A percentile compares a stretch with the other conserved stretches of the same genome.
These are phyloP conservation scores for Petrocephalus schoutedeni DNA, from an alignment of 2,797 vertebrate species.

Conservation along the genomic window DNA sequence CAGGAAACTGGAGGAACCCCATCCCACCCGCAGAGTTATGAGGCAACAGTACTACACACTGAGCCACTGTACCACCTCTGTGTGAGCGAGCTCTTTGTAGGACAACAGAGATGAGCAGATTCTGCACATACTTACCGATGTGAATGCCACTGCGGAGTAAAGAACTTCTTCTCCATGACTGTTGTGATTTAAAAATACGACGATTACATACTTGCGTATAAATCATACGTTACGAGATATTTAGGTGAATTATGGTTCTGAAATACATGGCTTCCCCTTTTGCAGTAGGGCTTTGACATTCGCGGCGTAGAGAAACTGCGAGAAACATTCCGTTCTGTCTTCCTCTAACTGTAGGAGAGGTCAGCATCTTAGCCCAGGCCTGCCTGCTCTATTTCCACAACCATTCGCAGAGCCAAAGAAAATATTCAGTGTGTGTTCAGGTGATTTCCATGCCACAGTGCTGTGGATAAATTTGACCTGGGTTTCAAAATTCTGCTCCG, in stretches of 20 bases:
- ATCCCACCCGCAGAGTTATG: neutral
- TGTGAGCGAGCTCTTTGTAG: neutral
- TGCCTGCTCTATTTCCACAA: neutral
- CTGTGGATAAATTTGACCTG: slow-evolving; percentile 13
- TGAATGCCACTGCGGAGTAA: neutral
- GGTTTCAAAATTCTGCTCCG: neutral
- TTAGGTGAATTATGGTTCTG: neutral
- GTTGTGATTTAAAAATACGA: neutral
- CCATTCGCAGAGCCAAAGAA: neutral
- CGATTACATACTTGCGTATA: neutral
- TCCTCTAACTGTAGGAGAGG: neutral
- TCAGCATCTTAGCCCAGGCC: neutral
- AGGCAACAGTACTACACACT: neutral
- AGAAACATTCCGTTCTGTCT: neutral
- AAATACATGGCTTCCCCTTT: neutral
- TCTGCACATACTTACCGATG: neutral
- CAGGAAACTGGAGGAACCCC: neutral
- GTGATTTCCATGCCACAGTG: slow-evolving; percentile 13
- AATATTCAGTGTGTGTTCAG: slow-evolving; percentile 19
- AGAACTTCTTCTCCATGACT: neutral
- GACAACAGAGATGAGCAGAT: neutral
- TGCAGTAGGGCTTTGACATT: neutral
- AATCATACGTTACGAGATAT: neutral
- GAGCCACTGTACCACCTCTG: neutral
- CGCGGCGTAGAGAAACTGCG: neutral